phyloP scores from a whole-genome alignment of 1,140 invertebrate species.

The Theocolax elegans region DNA sequence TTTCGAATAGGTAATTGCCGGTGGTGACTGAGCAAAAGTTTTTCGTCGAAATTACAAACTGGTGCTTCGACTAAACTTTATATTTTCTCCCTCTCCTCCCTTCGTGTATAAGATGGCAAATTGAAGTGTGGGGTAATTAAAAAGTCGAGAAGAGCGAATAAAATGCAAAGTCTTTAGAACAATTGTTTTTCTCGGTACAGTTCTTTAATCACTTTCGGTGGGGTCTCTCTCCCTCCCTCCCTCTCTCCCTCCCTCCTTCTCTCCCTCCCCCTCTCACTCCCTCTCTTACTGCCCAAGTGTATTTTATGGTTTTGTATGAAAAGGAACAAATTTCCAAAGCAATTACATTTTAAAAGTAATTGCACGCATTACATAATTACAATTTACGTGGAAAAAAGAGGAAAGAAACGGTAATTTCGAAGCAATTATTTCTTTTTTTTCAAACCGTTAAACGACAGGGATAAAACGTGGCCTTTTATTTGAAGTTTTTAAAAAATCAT shows the following conservation, averaged over 20 bases:
- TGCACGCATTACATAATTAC: constrained; percentile 15
- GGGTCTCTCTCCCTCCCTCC: no score
- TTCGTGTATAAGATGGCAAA: constrained; percentile 3
- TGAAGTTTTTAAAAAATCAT: constrained; percentile 25
- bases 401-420: constrained; percentile 24
- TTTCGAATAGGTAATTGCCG: constrained; percentile 26
- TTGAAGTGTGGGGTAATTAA: neutral
- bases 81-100: neutral
- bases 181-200: neutral
- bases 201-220: neutral
- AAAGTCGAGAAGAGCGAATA: neutral
- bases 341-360: constrained; percentile 26
- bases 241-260: no score
- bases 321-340: neutral
- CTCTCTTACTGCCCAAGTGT: no score
- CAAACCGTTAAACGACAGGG: constrained; percentile 1
- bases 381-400: constrained; percentile 16
- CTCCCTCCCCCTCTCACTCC: no score
- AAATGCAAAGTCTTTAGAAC: neutral
- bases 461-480: neutral
- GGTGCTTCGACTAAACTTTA: neutral
- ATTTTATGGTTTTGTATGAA: constrained; percentile 5
- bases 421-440: constrained; percentile 30
- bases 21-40: constrained; percentile 23
- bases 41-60: constrained; percentile 31